Percentiles rank a stretch among this genome's conserved stretches.
These are phyloP conservation scores for Eupithecia dodoneata DNA, from an alignment of 2,888 invertebrate genomes.

Conservation along the genomic window DNA sequence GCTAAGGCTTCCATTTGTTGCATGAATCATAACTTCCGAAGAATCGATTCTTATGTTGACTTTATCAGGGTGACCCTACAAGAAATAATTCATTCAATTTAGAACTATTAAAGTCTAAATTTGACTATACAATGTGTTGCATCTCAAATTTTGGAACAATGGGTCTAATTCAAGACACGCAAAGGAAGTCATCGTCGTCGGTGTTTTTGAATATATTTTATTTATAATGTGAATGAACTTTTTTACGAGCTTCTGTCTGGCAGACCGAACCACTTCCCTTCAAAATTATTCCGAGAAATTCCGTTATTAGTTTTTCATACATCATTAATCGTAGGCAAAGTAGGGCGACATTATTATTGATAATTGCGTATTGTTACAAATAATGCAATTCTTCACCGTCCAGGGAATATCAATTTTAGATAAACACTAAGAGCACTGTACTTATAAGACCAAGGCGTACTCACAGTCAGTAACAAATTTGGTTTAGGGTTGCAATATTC, in stretches of 20 bases:
- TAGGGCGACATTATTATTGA: not conserved
- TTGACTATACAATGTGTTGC: constrained; percentile 22
- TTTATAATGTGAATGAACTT: constrained; percentile 35
- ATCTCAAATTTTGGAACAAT: constrained; percentile 34
- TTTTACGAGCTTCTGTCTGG: constrained; percentile 26
- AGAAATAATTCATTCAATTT: constrained; percentile 4
- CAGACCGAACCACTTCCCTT: not conserved
- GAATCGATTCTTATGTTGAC: not conserved
- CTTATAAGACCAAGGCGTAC: not conserved
- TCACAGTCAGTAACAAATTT: not conserved
- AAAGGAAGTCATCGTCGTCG: constrained; percentile 50
- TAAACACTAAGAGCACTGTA: not conserved
- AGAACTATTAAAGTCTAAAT: constrained; percentile 5
- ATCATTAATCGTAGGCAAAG: not conserved
- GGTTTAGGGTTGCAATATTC: not conserved
- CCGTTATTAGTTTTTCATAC: not conserved
- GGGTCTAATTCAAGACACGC: constrained; percentile 51
- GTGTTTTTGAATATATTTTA: constrained; percentile 33
- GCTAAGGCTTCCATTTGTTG: too few relatives aligned
- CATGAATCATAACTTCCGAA: too few relatives aligned
- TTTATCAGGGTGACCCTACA: constrained; percentile 8
- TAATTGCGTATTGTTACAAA: not conserved
- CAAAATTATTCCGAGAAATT: constrained; percentile 1
- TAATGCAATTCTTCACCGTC: not conserved
- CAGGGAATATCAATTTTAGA: not conserved